A percentile compares a stretch with the other conserved stretches of the same genome.
phyloP scores from a whole-genome alignment of 2,888 invertebrate genomes.

The Agriopis aurantiaria region DNA sequence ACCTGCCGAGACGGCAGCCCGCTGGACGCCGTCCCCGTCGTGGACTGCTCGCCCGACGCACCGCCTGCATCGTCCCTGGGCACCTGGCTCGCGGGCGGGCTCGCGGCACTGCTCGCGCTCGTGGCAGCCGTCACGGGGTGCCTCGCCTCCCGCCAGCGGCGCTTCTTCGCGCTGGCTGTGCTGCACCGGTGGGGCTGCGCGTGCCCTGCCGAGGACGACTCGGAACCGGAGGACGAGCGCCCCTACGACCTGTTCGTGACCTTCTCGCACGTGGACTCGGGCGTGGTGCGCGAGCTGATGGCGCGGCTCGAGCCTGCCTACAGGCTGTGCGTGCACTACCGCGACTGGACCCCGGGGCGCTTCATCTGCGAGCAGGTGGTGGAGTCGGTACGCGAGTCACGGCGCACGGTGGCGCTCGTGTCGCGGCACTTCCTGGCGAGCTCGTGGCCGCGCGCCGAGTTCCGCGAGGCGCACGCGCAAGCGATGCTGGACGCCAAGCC shows the following conservation, averaged over 20 bases:
- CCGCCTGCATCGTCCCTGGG: neutral
- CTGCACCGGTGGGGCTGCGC: slow-evolving; percentile 6
- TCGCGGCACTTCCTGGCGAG: slow-evolving; percentile 14
- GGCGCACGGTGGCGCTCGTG: slow-evolving; percentile 12
- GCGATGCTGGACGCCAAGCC: slow-evolving; percentile 1
- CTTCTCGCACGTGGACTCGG: slow-evolving; percentile 14
- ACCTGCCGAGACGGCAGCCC: neutral
- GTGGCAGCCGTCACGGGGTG: neutral
- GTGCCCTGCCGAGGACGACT: neutral
- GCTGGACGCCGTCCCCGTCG: neutral
- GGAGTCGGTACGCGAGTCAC: slow-evolving; percentile 10
- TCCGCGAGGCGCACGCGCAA: slow-evolving; percentile 10
- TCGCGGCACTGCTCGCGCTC: neutral
- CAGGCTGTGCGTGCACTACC: slow-evolving; percentile 15
- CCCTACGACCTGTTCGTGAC: slow-evolving; percentile 17
- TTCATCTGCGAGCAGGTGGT: neutral
- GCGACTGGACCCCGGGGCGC: slow-evolving; percentile 6
- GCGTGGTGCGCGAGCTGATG: neutral
- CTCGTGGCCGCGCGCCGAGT: slow-evolving; percentile 10
- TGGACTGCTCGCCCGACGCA: neutral
- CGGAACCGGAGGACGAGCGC: slow-evolving; percentile 1
- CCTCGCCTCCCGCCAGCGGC: neutral
- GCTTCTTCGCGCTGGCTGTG: slow-evolving; percentile 6
- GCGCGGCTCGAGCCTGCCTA: slow-evolving; percentile 14
- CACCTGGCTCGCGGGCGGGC: neutral